Conservation (phyloP, 2,113 vertebrate genomes). For the Arizona elegans region DNA sequence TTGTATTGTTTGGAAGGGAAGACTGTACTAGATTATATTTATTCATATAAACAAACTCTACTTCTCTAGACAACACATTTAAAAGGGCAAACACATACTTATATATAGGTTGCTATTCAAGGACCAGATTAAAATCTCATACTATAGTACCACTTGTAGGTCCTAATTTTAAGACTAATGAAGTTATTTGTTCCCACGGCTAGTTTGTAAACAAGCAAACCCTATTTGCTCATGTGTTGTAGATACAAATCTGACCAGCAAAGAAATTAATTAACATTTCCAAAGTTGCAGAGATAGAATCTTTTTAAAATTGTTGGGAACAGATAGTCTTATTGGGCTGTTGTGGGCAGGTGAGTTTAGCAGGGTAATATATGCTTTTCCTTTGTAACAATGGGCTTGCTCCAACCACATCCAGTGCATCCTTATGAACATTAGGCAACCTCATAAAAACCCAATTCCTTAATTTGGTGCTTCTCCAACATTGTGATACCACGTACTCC, state of each 20-base stretch:
- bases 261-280: slow-evolving; percentile 15
- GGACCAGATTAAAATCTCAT: slow-evolving; percentile 3
- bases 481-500: neutral
- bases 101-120: neutral
- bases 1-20: neutral
- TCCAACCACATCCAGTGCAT: neutral
- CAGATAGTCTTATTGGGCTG: neutral
- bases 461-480: neutral
- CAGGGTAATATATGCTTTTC: neutral
- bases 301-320: slow-evolving; percentile 11
- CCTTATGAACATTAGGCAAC: neutral
- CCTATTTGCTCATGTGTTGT: neutral
- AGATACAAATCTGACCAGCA: slow-evolving; percentile 18
- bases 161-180: neutral
- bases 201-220: slow-evolving; percentile 9
- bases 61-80: neutral
- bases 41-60: neutral
- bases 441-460: neutral
- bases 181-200: slow-evolving; percentile 6
- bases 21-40: neutral
- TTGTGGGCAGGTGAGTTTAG: neutral
- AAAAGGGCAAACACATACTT: neutral
- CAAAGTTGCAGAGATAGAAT: slow-evolving; percentile 3
- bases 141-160: too few relatives aligned
- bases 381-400: neutral